Evolutionary conservation across 2,797 vertebrate species (phyloP), one percentile per base, ranked within the genome.

Genomic region (Protosalanx chinensis): DNA sequence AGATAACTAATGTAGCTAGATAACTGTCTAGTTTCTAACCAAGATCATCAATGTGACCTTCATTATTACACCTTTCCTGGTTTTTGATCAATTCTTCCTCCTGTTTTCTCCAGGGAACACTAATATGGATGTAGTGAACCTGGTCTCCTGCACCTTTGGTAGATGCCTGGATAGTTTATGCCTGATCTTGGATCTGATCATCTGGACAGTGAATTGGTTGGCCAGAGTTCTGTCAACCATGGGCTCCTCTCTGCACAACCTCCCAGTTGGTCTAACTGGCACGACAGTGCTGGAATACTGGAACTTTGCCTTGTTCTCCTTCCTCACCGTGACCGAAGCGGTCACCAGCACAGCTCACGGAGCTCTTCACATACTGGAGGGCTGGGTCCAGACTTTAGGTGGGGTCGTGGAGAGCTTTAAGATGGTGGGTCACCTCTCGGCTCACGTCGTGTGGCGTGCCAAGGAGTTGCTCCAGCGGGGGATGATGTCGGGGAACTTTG

Each of bases 161-260:
- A 85, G 81, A 79, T 87, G 84, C 67, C 60, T 87, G 66, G 88
- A 91, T 32, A 32, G 80, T 20, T 57, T 85, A 56, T 73, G 89
- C 13, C 81, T 96, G 68, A 66, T 96, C 74, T 78, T 96, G 82
- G 93, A 96, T 72, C 57, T 96, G 70, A 89, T 95, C 80, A 91
- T 95, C 75, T 83, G 93, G 81, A 78, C 95, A 3, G 87, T 94
- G 20, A 91, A 89, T 64, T 92, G 91, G 18, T 61, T 94, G 29
- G 78, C 94, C 18, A 88, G 91, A 15, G 70, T 86, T 37, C 75
- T 94, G 74, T 80, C 89, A 4, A 88, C 88, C 79, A 75, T 91
- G 3, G 65, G 92, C 7, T 72, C 84, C 32, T 89, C 93, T 59
- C 53, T 92, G 70, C 86, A 86, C 79, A 81, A 78, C 80, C 66